Conservation (phyloP, 2,113 vertebrate genomes). For the Balaeniceps rex region DNA sequence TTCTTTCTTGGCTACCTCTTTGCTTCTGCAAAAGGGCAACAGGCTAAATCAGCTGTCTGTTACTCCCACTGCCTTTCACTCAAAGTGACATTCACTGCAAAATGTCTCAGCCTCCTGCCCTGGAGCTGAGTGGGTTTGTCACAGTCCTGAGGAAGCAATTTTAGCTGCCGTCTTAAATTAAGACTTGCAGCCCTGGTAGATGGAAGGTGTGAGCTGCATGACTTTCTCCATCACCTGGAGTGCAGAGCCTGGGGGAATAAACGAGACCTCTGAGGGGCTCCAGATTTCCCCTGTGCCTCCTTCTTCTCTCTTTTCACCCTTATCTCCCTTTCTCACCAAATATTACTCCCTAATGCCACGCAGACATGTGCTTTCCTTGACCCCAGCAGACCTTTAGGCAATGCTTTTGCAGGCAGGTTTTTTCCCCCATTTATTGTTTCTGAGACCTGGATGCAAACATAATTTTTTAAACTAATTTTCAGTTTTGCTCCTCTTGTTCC, state of each 20-base stretch:
- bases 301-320: not conserved
- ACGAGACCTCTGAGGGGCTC: not conserved
- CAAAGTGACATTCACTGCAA: not conserved
- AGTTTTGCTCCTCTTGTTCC: not conserved
- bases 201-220: not conserved
- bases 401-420: not conserved
- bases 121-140: not conserved
- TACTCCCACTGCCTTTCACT: not conserved
- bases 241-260: not conserved
- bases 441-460: not conserved
- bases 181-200: not conserved
- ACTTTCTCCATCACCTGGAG: not conserved
- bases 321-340: not conserved
- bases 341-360: not conserved
- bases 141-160: not conserved
- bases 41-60: not conserved
- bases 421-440: not conserved
- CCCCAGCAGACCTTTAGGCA: not conserved
- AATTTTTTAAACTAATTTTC: not conserved
- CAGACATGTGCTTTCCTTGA: not conserved
- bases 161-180: not conserved
- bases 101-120: not conserved
- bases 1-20: not conserved
- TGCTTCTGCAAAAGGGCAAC: not conserved
- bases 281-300: not conserved